Conservation (phyloP, 2,113 vertebrate genomes). For the Thalassarche chlororhynchos region DNA sequence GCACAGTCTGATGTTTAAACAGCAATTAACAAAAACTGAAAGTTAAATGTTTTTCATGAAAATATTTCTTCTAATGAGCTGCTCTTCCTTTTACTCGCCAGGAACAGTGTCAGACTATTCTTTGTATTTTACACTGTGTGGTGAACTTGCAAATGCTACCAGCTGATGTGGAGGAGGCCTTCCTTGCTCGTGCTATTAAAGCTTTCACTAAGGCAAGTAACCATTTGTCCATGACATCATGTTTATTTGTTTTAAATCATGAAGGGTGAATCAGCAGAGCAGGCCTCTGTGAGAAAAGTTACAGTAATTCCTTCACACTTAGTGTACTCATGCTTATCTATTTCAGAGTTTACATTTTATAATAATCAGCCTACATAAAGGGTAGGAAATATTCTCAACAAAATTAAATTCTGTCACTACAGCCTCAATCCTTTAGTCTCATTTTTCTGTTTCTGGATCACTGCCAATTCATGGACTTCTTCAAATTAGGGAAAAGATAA, state of each 20-base stretch:
- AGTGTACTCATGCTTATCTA: not conserved
- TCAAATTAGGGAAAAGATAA: not conserved
- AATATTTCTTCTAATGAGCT: not conserved
- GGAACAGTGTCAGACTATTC: constrained; percentile 88
- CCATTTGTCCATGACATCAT: not conserved
- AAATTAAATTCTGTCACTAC: not conserved
- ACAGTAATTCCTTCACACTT: not conserved
- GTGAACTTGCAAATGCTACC: constrained; percentile 83
- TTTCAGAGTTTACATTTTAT: not conserved
- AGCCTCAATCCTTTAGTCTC: not conserved
- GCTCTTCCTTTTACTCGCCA: constrained; percentile 55
- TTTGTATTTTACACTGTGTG: constrained; percentile 89
- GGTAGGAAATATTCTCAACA: not conserved
- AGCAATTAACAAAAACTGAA: not conserved
- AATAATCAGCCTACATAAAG: not conserved
- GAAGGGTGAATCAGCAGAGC: not conserved
- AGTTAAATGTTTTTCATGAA: not conserved
- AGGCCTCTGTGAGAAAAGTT: not conserved
- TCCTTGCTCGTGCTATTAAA: constrained; percentile 85
- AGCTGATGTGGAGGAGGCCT: constrained; percentile 81
- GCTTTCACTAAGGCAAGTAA: constrained; percentile 90
- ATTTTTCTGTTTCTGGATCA: not conserved
- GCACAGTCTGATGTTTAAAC: not conserved
- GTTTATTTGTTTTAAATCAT: not conserved
- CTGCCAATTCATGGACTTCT: not conserved